Evolutionary conservation across 2,113 vertebrate species (phyloP).

Genomic region (Chlorocebus sabaeus): DNA sequence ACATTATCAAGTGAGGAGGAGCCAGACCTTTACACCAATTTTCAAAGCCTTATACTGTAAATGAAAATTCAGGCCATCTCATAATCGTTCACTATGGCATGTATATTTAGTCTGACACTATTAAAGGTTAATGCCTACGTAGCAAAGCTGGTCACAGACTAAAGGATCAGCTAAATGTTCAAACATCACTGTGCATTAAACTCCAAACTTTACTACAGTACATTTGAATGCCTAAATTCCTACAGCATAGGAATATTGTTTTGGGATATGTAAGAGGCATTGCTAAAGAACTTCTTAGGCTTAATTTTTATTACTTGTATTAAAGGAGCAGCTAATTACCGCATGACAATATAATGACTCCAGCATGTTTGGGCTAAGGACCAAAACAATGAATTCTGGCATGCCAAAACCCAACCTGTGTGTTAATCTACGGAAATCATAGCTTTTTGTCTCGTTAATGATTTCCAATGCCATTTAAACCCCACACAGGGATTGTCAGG

Average conservation of each 20-base stretch:
- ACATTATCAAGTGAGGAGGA: constrained; percentile 76
- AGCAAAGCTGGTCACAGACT: constrained; percentile 81
- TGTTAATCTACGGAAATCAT: constrained; percentile 65
- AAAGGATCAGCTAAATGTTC: constrained; percentile 77
- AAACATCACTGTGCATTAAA: constrained; percentile 76
- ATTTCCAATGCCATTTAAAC: constrained; percentile 74
- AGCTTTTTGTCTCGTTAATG: constrained; percentile 56
- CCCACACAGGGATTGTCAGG: constrained; percentile 57
- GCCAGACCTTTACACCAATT: constrained; percentile 77
- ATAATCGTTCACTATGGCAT: constrained; percentile 85
- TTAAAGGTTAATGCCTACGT: constrained; percentile 85
- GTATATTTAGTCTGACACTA: constrained; percentile 85
- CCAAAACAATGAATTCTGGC: constrained; percentile 63
- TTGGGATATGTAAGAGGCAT: constrained; percentile 77
- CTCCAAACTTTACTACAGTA: constrained; percentile 74
- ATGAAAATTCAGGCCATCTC: constrained; percentile 80
- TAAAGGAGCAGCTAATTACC: constrained; percentile 79
- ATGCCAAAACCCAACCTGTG: constrained; percentile 59
- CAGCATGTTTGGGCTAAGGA: constrained; percentile 67
- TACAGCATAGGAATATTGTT: constrained; percentile 77
- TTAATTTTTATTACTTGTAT: constrained; percentile 79
- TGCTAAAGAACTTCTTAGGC: constrained; percentile 76
- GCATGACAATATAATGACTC: constrained; percentile 70
- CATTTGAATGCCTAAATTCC: constrained; percentile 79
- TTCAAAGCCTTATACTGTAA: constrained; percentile 77